Percentiles rank a stretch among this genome's conserved stretches.
Conservation (phyloP, 2,888 invertebrate genomes). For the Ectemnius continuus region DNA sequence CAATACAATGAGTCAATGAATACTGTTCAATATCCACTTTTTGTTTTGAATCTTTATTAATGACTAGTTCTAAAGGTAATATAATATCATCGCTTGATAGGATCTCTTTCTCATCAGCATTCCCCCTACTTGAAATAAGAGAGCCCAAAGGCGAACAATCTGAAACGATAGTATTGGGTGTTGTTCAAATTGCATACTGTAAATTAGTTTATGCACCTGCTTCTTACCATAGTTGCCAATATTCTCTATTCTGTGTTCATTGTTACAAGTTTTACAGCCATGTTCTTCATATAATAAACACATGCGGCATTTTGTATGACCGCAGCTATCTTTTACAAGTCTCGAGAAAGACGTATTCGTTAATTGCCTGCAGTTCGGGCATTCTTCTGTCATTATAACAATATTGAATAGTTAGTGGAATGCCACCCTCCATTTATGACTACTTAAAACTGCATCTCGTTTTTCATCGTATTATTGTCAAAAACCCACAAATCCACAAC, state of each 20-base stretch:
- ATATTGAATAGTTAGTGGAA: neutral
- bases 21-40: conserved; percentile 25
- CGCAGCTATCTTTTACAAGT: conserved; percentile 86
- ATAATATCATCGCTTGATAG: conserved; percentile 40
- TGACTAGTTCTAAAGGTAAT: conserved; percentile 60
- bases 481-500: too few relatives aligned
- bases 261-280: conserved; percentile 82
- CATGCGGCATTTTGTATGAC: conserved; percentile 86
- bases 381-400: conserved; percentile 75
- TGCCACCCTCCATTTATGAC: conserved; percentile 16
- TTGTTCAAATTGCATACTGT: neutral
- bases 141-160: conserved; percentile 24
- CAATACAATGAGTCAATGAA: conserved; percentile 13
- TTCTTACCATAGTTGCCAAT: conserved; percentile 53
- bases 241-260: conserved; percentile 35
- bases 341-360: conserved; percentile 82
- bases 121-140: conserved; percentile 5
- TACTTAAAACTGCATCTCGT: neutral
- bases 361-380: conserved; percentile 82
- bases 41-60: conserved; percentile 51
- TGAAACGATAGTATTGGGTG: conserved; percentile 11
- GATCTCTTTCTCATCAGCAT: conserved; percentile 11
- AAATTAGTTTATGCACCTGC: conserved; percentile 7
- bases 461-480: too few relatives aligned
- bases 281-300: conserved; percentile 85